Conservation (phyloP, 2,888 invertebrate species). For the Alloscopus bannaensis region DNA sequence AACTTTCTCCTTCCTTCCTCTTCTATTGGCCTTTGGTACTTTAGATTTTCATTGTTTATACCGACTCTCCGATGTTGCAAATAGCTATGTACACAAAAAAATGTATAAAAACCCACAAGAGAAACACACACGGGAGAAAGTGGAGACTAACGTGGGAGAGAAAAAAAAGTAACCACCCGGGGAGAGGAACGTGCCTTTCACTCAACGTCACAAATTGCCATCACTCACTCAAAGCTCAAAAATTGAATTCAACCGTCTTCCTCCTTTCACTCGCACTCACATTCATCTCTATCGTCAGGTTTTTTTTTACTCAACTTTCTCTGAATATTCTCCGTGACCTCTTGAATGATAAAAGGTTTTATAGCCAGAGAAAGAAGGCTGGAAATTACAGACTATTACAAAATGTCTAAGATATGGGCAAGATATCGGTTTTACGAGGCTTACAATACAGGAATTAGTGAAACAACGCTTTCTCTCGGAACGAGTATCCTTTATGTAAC, state of each 20-base stretch:
- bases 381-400: too few species aligned
- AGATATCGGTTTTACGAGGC: too few species aligned
- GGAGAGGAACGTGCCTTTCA: constrained; percentile 64
- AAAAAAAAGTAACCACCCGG: constrained; percentile 56
- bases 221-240: constrained; percentile 61
- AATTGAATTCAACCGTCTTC: constrained; percentile 59
- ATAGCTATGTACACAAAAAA: constrained; percentile 38
- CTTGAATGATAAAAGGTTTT: too few species aligned
- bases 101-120: constrained; percentile 27
- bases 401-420: too few species aligned
- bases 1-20: constrained; percentile 39
- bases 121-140: constrained; percentile 13
- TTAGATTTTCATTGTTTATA: constrained; percentile 55
- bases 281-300: not conserved
- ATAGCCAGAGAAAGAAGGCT: too few species aligned
- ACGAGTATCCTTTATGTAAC: too few species aligned
- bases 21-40: constrained; percentile 23
- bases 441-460: too few species aligned
- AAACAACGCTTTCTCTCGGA: too few species aligned
- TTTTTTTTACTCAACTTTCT: too few species aligned
- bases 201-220: constrained; percentile 64
- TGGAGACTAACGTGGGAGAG: constrained; percentile 28
- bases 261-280: constrained; percentile 23
- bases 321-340: too few species aligned
- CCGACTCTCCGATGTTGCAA: constrained; percentile 47